Base-by-base conservation (phyloP, 1,140 invertebrate species). In the Teleopsis dalmanni region DNA sequence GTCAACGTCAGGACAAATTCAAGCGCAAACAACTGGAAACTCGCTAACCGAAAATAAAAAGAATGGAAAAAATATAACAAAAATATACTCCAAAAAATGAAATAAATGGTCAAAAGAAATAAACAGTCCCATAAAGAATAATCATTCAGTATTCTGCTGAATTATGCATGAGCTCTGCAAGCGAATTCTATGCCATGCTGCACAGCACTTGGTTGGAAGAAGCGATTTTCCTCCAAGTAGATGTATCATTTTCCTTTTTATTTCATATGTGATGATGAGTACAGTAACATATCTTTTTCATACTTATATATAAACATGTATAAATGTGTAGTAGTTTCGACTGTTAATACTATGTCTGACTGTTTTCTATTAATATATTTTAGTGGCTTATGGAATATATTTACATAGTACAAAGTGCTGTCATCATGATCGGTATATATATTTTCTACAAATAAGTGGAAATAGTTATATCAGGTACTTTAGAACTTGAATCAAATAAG, bases 121-220 rank as follows among this genome's bases (percentile, higher is more conserved):
- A 67, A 67, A 67, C 64, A 67, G 64, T 67, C 64, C 64, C 64
- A 67, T 67, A 67, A 67, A 67, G 64, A 67, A 67, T 67, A 67
- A 67, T 67, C 64, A 67, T 67, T 67, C 62, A 60, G 64, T 43
- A 66, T 65, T 66, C 64, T 67, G 60, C 60, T 67, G 64, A 67
- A 67, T 67, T 64, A 67, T 67, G 64, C 64, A 67, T 67, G 64
- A 67, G 49, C 25, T 33, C 35, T 33, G 18, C 36, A 33, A 51
- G 29, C 29, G n/a, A n/a, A n/a, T n/a, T n/a, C n/a, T n/a, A n/a
- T n/a, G n/a, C n/a, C n/a, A n/a, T n/a, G 35, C 33, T 8, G 37
- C 22, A 23, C 22, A n/a, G 26, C 16, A 31, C 4, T 11, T 19
- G 22, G 31, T 13, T 18, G 26, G 14, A 19, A 9, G n/a, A n/a